A percentile compares a stretch with the other conserved stretches of the same genome.
These are phyloP conservation scores for Ctenosaura bakeri DNA, from an alignment of 2,797 vertebrate genomes.

Conservation along the genomic window DNA sequence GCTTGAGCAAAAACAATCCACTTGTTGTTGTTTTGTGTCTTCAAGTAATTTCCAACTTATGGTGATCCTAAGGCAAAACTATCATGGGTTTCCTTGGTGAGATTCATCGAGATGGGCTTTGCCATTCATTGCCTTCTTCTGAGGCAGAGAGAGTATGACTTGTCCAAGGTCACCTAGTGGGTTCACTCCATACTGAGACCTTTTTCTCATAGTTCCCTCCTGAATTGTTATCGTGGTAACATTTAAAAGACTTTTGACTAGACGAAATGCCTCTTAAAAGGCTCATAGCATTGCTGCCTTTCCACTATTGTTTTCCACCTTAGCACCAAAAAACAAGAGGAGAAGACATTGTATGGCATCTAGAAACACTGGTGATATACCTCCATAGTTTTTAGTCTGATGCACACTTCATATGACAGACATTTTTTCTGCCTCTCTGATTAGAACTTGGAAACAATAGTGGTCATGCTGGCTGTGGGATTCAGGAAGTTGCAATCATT, in stretches of 20 bases:
- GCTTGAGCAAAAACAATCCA: background rate
- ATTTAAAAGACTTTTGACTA: background rate
- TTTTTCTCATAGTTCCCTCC: background rate
- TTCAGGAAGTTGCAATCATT: too few species aligned
- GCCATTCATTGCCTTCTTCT: too few species aligned
- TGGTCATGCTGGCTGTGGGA: too few species aligned
- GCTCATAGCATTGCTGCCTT: background rate
- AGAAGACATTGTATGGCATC: background rate
- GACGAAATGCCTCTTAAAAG: background rate
- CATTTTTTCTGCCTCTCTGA: background rate
- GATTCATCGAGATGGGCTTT: too few species aligned
- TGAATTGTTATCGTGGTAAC: background rate
- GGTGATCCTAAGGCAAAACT: too few species aligned
- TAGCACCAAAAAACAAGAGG: background rate
- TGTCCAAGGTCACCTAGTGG: too few species aligned
- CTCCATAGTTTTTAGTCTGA: background rate
- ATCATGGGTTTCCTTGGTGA: too few species aligned
- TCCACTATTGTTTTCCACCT: background rate
- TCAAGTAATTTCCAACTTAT: too few species aligned
- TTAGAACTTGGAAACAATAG: too few species aligned
- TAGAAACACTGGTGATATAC: background rate
- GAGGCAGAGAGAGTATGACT: too few species aligned
- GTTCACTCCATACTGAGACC: background rate
- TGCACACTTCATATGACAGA: background rate
- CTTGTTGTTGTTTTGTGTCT: too few species aligned